These are phyloP conservation scores for Numenius phaeopus DNA, from an alignment of 2,797 vertebrate species.

Conservation along the genomic window DNA sequence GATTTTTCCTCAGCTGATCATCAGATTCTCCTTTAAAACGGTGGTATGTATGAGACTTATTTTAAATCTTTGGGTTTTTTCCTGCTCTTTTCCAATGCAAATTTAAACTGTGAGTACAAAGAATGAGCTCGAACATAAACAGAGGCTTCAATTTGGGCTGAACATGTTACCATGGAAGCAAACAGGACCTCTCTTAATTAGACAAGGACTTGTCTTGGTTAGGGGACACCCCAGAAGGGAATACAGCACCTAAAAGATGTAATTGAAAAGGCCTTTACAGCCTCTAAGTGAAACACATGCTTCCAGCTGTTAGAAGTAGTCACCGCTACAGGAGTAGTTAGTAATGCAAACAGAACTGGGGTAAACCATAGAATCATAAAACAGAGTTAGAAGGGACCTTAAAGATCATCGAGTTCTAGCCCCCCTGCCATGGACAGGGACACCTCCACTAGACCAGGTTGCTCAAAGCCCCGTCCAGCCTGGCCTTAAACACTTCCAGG, in stretches of 20 bases:
- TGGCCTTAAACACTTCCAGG: too few species aligned
- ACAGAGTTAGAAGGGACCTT: too few species aligned
- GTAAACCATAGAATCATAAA: not conserved
- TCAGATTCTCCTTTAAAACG: not conserved
- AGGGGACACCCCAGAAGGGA: not conserved
- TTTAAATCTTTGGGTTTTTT: not conserved
- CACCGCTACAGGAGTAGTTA: not conserved
- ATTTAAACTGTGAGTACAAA: not conserved
- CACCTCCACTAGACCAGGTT: too few species aligned
- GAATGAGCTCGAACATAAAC: not conserved
- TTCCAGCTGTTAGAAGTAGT: not conserved
- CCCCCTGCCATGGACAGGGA: too few species aligned
- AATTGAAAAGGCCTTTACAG: not conserved
- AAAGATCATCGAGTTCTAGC: too few species aligned
- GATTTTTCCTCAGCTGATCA: not conserved
- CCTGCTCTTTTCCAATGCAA: not conserved
- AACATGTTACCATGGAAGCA: not conserved
- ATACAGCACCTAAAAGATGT: not conserved
- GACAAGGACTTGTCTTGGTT: not conserved
- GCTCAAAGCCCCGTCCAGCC: too few species aligned
- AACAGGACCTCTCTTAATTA: not conserved
- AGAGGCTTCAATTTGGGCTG: not conserved
- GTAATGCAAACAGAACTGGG: not conserved
- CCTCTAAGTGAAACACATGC: not conserved
- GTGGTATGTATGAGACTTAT: not conserved